Conservation (phyloP, 2,888 invertebrate species). For the Acrobasis repandana region DNA sequence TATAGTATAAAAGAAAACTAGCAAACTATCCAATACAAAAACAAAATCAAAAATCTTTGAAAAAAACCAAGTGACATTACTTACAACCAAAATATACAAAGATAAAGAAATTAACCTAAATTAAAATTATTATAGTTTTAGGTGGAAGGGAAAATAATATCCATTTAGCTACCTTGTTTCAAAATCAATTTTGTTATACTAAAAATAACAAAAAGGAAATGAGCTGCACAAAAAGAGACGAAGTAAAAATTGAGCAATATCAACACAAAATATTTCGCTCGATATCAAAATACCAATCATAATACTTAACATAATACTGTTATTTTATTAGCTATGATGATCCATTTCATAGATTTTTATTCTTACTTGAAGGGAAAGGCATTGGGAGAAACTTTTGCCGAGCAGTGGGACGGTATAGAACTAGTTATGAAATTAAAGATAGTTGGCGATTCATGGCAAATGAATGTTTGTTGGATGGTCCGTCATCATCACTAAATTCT, state of each 20-base stretch:
- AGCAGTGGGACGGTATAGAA: too few relatives aligned
- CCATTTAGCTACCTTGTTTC: background rate
- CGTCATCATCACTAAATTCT: too few relatives aligned
- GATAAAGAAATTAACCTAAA: conserved; percentile 3
- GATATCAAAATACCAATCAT: background rate
- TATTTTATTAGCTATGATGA: background rate
- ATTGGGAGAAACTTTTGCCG: too few relatives aligned
- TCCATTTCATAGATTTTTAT: background rate
- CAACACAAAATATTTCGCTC: background rate
- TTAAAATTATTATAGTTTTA: background rate
- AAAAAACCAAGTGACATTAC: conserved; percentile 31
- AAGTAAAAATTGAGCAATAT: background rate
- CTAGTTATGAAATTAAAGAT: too few relatives aligned
- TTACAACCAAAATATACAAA: conserved; percentile 29
- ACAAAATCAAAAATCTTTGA: conserved; percentile 23
- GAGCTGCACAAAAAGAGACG: background rate
- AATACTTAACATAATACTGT: background rate
- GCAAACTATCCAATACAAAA: conserved; percentile 30
- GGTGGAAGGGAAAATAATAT: background rate
- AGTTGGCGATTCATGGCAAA: too few relatives aligned
- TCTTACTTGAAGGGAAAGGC: too few relatives aligned
- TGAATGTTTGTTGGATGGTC: too few relatives aligned
- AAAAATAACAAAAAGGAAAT: background rate
- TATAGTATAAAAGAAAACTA: conserved; percentile 29
- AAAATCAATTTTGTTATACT: background rate